Base-by-base conservation (phyloP, 92 coral and sea anemone species). In the Galaxea fascicularis region DNA sequence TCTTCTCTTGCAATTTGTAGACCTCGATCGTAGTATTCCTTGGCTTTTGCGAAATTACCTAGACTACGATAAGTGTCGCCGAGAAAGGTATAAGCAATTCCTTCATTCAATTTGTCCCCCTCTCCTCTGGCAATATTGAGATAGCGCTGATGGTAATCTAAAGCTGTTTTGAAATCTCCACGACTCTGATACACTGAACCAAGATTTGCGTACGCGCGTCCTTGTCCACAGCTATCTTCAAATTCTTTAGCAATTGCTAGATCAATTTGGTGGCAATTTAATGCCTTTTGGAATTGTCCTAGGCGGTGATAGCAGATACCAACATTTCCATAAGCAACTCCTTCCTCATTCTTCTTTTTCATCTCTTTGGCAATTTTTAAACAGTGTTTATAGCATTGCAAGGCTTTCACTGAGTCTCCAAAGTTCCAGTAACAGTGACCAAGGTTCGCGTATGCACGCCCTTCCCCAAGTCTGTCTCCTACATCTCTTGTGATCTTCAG, bases 41-140 rank as follows among this genome's bases (percentile, higher is more conserved):
- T 71, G 52, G 87, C 82, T 62, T 58, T 84, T 53, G 18, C 73
- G 49, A 73, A 84, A 47, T 84, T 10, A 45, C 88, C 69, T 14
- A 65, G 64, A 27, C 47, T 16, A 22, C 22, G 28, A 69, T 64
- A 81, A 11, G 44, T 39, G 39, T 13, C 4, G 25, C 86, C 86
- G 1, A 81, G 17, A 47, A 22, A 17, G 21, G 21, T 21, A 39
- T 66, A 66, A 10, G 72, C 27, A 28, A 16, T 27, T 66, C 72
- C 72, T 39, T 21, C 30, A 17, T 18, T 12, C 8, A 27, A 13
- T 28, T 39, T 66, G 72, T 66, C 72, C 26, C 47, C 47, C 18
- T 17, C 20, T 39, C 26, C 44, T 66, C 4, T 66, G 41, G 72
- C 47, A 66, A 66, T 24, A 15, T 28, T 24, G 20, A 66, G 47